Evolutionary conservation across 2,113 vertebrate genomes (phyloP).

Genomic region (Macquaria ambigua): DNA sequence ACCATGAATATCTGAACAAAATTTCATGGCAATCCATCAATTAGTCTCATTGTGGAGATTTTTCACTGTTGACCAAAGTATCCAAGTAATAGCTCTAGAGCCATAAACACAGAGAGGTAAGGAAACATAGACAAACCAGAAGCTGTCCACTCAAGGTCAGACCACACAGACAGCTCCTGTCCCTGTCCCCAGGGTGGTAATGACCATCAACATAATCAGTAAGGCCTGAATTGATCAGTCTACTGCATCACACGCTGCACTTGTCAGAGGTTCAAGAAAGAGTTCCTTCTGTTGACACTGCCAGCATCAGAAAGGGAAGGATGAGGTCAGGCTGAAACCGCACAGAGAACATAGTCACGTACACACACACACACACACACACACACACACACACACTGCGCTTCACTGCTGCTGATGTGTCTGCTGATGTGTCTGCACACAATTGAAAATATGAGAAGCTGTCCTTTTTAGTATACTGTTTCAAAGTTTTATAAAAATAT

Average conservation of each 20-base stretch:
- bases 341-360: neutral
- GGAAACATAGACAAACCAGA: neutral
- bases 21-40: neutral
- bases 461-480: neutral
- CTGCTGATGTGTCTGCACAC: neutral
- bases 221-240: neutral
- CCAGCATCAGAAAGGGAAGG: neutral
- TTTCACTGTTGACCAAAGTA: neutral
- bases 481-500: constrained; percentile 47
- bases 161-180: no score
- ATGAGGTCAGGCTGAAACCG: neutral
- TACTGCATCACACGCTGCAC: neutral
- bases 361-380: neutral
- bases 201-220: neutral
- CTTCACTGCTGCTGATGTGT: neutral
- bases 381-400: neutral
- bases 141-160: no score
- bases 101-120: neutral
- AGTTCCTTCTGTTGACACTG: neutral
- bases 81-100: neutral
- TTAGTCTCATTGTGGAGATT: no score
- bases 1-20: neutral
- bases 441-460: neutral
- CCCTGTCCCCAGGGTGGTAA: neutral
- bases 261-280: neutral